A percentile compares a stretch with the other conserved stretches of the same genome.
Evolutionary conservation across 2,113 vertebrate species (phyloP).

Genomic region (Scartelaos histophorus): DNA sequence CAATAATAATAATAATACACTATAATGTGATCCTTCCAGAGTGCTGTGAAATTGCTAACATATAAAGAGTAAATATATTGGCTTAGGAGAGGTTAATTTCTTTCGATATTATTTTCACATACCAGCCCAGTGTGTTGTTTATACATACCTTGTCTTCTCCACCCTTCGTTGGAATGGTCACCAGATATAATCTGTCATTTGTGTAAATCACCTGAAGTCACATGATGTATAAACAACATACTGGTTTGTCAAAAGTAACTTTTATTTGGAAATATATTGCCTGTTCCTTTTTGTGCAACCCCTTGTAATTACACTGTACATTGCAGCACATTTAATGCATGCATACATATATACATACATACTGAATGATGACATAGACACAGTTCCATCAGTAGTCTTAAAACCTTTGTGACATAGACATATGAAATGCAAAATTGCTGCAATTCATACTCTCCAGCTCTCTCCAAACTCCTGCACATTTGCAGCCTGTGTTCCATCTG

Average conservation of each 20-base stretch:
- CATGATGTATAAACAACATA: no score
- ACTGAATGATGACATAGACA: not conserved
- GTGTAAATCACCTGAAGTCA: no score
- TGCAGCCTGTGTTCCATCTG: conserved; percentile 68
- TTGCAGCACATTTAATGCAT: not conserved
- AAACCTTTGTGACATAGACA: not conserved
- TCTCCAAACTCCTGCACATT: conserved; percentile 74
- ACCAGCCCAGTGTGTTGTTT: no score
- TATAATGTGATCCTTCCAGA: not conserved
- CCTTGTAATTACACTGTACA: not conserved
- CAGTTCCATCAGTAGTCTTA: not conserved
- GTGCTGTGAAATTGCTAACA: not conserved
- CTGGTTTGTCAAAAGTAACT: no score
- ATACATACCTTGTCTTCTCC: no score
- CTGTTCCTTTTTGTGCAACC: not conserved
- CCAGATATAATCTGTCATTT: no score
- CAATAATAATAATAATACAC: no score
- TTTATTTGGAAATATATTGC: not conserved
- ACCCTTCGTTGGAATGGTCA: no score
- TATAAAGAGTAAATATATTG: not conserved
- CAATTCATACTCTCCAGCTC: conserved; percentile 78
- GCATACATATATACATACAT: no score
- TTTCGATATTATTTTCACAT: no score
- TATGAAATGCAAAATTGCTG: not conserved
- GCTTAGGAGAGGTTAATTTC: no score